Percentiles rank a stretch among this genome's conserved stretches.
These are phyloP conservation scores for Garra rufa DNA, from an alignment of 2,113 vertebrate species.

Conservation along the genomic window DNA sequence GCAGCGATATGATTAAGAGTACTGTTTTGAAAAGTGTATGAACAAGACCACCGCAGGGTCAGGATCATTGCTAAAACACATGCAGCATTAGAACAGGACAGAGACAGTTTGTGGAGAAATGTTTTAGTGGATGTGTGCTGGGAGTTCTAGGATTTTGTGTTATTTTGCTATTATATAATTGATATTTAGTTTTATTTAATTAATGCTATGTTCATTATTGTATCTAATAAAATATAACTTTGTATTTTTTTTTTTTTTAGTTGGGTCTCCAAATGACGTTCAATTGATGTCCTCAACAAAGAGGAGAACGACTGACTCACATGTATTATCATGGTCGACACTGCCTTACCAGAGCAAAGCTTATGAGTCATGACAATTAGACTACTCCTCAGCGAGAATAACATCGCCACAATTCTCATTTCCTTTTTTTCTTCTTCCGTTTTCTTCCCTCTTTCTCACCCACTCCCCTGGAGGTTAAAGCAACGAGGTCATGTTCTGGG, in stretches of 20 bases:
- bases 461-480: constrained; percentile 69
- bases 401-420: constrained; percentile 44
- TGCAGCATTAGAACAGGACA: background rate
- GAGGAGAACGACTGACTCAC: background rate
- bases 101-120: constrained; percentile 1
- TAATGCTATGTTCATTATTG: background rate
- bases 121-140: background rate
- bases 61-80: constrained; percentile 25
- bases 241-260: too few species aligned
- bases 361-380: constrained; percentile 68
- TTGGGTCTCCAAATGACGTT: background rate
- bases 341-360: constrained; percentile 33
- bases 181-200: background rate
- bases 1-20: constrained; percentile 44
- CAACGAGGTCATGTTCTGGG: constrained; percentile 74
- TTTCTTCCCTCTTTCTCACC: constrained; percentile 41
- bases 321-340: constrained; percentile 21
- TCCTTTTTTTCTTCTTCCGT: constrained; percentile 59
- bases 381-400: background rate
- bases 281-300: background rate
- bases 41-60: constrained; percentile 22
- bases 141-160: background rate
- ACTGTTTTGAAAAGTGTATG: constrained; percentile 41
- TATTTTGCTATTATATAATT: too few species aligned
- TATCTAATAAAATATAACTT: background rate